Evolutionary conservation across 2,113 vertebrate genomes (phyloP), one percentile per base, ranked within the genome.

Genomic region (Menura novaehollandiae): DNA sequence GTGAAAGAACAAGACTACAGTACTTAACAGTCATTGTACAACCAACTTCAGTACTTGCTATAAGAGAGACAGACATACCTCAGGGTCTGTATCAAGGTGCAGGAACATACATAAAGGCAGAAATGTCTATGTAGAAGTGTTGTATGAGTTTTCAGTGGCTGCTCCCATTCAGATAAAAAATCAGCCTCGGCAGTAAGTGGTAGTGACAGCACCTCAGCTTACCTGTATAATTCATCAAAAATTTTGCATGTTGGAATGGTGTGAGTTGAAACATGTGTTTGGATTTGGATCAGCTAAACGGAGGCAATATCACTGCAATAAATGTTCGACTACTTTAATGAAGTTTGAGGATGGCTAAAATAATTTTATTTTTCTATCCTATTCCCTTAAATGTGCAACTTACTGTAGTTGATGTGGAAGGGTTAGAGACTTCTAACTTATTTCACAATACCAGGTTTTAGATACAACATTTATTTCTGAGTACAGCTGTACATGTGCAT

Each of bases 391-490:
- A 39, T 80, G 35, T 55, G 30, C 46, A 80, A 44, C 28, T 86
- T 51, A 21, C 0, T 39, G 49, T 46, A 58, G 39, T 30, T 91
- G 33, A 76, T 43, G 28, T 30, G 82, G 62, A 87, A 73, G 51
- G 44, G 24, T 62, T 79, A 69, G 76, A 92, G 32, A 49, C 56
- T 66, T 32, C 5, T 37, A 60, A 68, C 52, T 44, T 86, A 92
- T 81, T 78, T 85, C 74, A 76, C 26, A 82, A 53, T 82, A 44
- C 5, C 13, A 33, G 49, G 23, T 62, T 93, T 75, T 81, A 58
- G 39, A 67, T 15, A 41, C 16, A 43, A 83, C 26, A 63, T 56
- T 16, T 71, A 49, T 71, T 96, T 96, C 64, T 77, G 82, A 96
- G 68, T 30, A 41, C 59, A 90, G 78, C 33, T 84, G 63, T 46